Evolutionary conservation across 2,797 vertebrate species (phyloP).

Genomic region (Kryptopterus vitreolus): DNA sequence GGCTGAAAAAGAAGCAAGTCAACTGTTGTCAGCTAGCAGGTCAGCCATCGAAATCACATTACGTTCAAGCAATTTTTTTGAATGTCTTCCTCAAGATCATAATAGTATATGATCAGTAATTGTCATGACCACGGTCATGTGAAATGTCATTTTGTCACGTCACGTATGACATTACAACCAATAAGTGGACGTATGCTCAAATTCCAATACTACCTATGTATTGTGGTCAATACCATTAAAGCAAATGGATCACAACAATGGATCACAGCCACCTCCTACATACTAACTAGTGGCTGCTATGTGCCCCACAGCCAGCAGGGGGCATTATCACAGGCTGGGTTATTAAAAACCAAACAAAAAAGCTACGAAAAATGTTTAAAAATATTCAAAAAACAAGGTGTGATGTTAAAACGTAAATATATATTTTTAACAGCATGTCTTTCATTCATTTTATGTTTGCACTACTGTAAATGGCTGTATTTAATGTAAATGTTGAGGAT

Average conservation of each 20-base stretch:
- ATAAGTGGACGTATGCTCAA: neutral
- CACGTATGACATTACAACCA: neutral
- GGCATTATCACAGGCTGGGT: constrained; percentile 13
- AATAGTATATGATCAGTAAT: neutral
- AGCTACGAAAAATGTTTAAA: neutral
- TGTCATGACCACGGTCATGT: neutral
- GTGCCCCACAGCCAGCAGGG: constrained; percentile 22
- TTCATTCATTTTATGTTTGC: neutral
- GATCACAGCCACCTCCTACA: neutral
- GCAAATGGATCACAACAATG: neutral
- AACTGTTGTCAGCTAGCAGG: neutral
- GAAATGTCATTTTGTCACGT: neutral
- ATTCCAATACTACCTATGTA: neutral
- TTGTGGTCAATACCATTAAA: neutral
- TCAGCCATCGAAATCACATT: neutral
- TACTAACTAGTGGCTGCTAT: neutral
- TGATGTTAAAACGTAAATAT: neutral
- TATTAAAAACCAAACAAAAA: neutral
- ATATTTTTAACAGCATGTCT: neutral
- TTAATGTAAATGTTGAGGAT: no score
- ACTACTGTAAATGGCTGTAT: neutral
- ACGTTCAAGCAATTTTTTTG: neutral
- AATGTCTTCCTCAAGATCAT: neutral
- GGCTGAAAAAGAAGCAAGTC: constrained; percentile 43
- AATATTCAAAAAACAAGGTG: no score